Base-by-base conservation (phyloP, 2,797 vertebrate genomes). In the Dromococcyx pavoninus region DNA sequence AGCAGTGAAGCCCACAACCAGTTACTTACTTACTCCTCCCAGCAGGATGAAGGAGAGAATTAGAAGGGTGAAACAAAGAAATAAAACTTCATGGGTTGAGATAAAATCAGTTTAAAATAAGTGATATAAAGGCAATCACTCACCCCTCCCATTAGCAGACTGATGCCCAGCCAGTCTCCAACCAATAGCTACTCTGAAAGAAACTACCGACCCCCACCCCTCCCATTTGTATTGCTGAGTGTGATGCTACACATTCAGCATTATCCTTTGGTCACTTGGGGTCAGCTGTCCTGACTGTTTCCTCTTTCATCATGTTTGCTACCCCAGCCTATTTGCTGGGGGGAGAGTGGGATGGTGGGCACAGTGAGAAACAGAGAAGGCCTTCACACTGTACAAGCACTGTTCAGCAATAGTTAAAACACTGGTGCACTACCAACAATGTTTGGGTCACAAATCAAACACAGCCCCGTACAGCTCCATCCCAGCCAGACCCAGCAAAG, bases 111-210 rank as follows among this genome's bases (percentile, higher is more conserved):
- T n/a, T 37, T 51, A 75, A 81, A 77, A 44, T 56, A 81, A 78
- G 30, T 48, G 43, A 66, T 74, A 72, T 28, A 74, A 88, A 78
- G 33, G 48, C 75, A 88, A 35, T 58, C 57, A 16, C 37, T 86
- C 32, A 48, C 54, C 62, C 43, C 10, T 57, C 66, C 72, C 32
- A 53, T 80, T 17, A 74, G 48, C 24, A 78, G 53, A 53, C 24
- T 0, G 0, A 32, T 41, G 41, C 35, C 62, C 46, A 74, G 53
- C 51, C 33, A 71, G 72, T 53, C 67, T 66, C 12, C 0, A 0
- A 91, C 72, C 85, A 91, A 62, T 80, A 88, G 48, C 66, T 57
- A 33, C 80, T 88, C 70, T 32, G 43, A 76, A 88, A 91, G 62
- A 48, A 88, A 41, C 46, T 27, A 69, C 11, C 35, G 10, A 44